Percentiles rank a stretch among this genome's conserved stretches.
phyloP scores from a whole-genome alignment of 2,797 vertebrate species.

The Scarus forsteni region DNA sequence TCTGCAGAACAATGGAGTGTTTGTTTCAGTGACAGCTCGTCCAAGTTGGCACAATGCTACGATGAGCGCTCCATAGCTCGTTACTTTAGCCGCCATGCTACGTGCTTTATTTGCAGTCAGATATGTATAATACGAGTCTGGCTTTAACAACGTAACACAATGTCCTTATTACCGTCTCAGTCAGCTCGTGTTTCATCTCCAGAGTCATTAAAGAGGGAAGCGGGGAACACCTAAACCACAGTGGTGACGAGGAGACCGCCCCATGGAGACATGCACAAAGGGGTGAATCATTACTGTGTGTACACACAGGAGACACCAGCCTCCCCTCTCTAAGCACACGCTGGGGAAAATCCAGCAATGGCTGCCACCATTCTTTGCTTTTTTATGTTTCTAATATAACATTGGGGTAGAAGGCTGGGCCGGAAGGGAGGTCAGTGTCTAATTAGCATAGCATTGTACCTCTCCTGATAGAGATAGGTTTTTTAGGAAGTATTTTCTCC shows the following conservation, averaged over 20 bases:
- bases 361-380: conserved; percentile 38
- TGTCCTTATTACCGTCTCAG: conserved; percentile 45
- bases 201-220: conserved; percentile 60
- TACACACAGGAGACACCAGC: conserved; percentile 50
- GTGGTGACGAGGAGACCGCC: conserved; percentile 38
- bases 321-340: conserved; percentile 44
- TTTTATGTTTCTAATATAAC: conserved; percentile 57
- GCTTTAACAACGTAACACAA: conserved; percentile 42
- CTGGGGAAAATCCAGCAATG: conserved; percentile 52
- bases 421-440: conserved; percentile 49
- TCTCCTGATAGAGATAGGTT: conserved; percentile 20
- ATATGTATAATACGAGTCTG: conserved; percentile 42
- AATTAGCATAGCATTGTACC: conserved; percentile 64
- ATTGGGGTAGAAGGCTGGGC: not conserved
- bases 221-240: conserved; percentile 66
- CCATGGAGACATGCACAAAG: conserved; percentile 50
- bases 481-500: conserved; percentile 30
- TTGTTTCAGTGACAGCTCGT: conserved; percentile 57
- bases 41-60: conserved; percentile 42
- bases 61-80: conserved; percentile 31
- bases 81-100: conserved; percentile 7
- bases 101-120: conserved; percentile 49
- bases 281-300: conserved; percentile 58
- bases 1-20: conserved; percentile 50
- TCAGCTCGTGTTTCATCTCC: conserved; percentile 65